phyloP scores from a whole-genome alignment of 2,113 vertebrate genomes.

The Canis aureus region DNA sequence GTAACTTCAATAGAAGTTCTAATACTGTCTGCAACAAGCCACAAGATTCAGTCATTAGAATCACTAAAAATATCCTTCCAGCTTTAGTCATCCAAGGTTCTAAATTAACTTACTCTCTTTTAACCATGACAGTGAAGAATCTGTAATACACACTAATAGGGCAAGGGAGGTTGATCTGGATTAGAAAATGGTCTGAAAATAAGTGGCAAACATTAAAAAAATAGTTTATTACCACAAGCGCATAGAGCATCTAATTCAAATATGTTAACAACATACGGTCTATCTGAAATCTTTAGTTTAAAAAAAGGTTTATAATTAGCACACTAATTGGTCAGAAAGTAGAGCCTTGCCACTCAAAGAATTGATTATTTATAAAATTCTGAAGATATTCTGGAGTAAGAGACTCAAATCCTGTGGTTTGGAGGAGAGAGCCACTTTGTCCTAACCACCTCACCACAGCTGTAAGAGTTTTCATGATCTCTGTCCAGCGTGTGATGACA shows the following conservation, averaged over 20 bases:
- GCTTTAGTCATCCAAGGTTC: constrained; percentile 56
- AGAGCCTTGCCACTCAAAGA: background rate
- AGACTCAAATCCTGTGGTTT: background rate
- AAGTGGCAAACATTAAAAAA: background rate
- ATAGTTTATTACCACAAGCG: background rate
- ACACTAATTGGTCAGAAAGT: background rate
- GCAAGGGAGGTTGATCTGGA: background rate
- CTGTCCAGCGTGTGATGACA: background rate
- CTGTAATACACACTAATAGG: constrained; percentile 62
- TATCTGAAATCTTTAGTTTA: constrained; percentile 1
- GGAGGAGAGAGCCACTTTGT: background rate
- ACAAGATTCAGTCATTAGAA: constrained; percentile 64
- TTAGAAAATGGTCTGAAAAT: constrained; percentile 59
- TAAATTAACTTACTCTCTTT: constrained; percentile 75
- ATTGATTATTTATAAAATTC: background rate
- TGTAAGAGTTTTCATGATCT: background rate
- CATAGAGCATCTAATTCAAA: background rate
- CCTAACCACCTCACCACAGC: background rate
- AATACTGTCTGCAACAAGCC: constrained; percentile 54
- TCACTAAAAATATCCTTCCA: constrained; percentile 70
- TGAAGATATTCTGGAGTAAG: background rate
- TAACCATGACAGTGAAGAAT: constrained; percentile 70
- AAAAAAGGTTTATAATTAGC: background rate
- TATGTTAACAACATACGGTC: background rate
- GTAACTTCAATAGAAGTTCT: constrained; percentile 56